phyloP scores from a whole-genome alignment of 1,140 invertebrate species.

The Drosophila mauritiana region DNA sequence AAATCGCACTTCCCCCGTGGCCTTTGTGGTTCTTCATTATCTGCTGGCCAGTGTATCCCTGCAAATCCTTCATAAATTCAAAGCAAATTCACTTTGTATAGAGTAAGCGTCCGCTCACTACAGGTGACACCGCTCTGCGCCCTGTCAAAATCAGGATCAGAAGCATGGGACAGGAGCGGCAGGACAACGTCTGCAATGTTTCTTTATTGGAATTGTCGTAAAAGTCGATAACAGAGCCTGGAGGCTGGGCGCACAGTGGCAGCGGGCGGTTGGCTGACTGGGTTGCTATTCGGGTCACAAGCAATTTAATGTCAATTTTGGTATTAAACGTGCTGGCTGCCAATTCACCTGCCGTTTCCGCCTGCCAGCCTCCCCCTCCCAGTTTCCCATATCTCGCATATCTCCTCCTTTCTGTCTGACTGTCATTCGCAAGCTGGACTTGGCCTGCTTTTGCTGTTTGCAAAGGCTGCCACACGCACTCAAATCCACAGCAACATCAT shows the following conservation, averaged over 20 bases:
- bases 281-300: constrained; percentile 67
- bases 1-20: not conserved
- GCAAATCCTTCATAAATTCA: constrained; percentile 69
- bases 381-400: not conserved
- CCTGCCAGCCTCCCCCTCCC: not conserved
- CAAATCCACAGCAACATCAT: constrained; percentile 14
- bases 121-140: constrained; percentile 35
- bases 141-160: constrained; percentile 49
- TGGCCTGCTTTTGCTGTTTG: constrained; percentile 37
- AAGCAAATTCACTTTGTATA: constrained; percentile 64
- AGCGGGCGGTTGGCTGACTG: not conserved
- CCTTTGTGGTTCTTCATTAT: constrained; percentile 7
- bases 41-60: constrained; percentile 18
- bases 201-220: constrained; percentile 83
- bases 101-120: constrained; percentile 37
- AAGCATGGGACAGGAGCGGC: constrained; percentile 22
- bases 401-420: constrained; percentile 30
- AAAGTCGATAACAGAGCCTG: constrained; percentile 75
- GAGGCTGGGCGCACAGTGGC: not conserved
- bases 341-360: constrained; percentile 67
- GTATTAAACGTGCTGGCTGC: constrained; percentile 79
- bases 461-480: constrained; percentile 49
- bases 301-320: constrained; percentile 83
- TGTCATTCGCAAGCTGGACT: constrained; percentile 52
- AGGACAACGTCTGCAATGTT: constrained; percentile 65